Evolutionary conservation across 2,797 vertebrate species (phyloP).

Genomic region (Etheostoma nigrum): DNA sequence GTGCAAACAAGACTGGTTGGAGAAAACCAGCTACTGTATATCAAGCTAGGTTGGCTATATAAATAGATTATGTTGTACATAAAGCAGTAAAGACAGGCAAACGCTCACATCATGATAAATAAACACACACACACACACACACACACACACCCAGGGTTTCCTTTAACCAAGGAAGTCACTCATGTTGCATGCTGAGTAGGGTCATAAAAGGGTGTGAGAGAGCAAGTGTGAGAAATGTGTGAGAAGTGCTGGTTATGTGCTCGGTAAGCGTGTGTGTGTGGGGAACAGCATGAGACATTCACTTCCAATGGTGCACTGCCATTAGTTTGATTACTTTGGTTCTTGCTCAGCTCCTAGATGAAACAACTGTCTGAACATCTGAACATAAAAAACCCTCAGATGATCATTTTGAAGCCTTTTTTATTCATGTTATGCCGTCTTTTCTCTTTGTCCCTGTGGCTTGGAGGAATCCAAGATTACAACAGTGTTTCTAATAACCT

Average conservation of each 20-base stretch:
- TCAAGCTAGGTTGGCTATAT: neutral
- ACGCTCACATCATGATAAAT: conserved; percentile 13
- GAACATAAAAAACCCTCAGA: conserved; percentile 24
- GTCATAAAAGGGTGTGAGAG: conserved; percentile 60
- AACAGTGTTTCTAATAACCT: conserved; percentile 36
- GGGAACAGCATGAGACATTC: conserved; percentile 11
- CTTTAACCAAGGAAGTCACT: conserved; percentile 59
- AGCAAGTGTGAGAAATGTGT: conserved; percentile 48
- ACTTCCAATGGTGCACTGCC: conserved; percentile 14
- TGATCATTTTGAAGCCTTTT: conserved; percentile 41
- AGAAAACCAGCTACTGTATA: neutral
- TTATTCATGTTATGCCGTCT: conserved; percentile 25
- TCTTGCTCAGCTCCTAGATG: conserved; percentile 19
- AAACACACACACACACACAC: conserved; percentile 6
- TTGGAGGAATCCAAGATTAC: conserved; percentile 31
- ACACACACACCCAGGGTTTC: conserved; percentile 29
- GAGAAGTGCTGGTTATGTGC: conserved; percentile 27
- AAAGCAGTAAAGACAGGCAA: neutral
- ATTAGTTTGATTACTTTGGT: conserved; percentile 28
- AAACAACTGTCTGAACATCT: conserved; percentile 38
- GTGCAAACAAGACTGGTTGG: neutral
- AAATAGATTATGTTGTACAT: neutral
- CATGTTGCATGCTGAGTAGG: conserved; percentile 66
- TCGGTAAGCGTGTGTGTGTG: neutral
- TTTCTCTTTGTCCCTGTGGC: conserved; percentile 27